phyloP scores from a whole-genome alignment of 2,888 invertebrate species.

The Agonum fuliginosum region DNA sequence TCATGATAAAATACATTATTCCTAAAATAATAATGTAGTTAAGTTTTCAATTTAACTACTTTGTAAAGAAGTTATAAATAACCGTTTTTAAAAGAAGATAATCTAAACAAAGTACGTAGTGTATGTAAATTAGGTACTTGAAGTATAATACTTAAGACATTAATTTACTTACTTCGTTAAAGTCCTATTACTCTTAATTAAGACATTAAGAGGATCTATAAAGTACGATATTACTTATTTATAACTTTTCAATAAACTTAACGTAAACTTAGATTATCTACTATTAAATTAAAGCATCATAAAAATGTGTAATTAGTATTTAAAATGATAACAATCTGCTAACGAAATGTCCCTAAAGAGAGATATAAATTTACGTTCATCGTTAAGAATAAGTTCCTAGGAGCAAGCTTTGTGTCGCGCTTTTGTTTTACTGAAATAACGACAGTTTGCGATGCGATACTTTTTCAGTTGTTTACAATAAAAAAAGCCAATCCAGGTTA shows the following conservation, averaged over 20 bases:
- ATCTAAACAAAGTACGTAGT: too few species aligned
- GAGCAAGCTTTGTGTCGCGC: conserved; percentile 30
- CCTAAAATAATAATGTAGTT: too few species aligned
- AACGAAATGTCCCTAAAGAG: neutral
- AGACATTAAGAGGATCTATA: neutral
- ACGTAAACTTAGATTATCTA: too few species aligned
- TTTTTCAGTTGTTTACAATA: too few species aligned
- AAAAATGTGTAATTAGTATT: neutral
- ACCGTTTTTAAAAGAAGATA: too few species aligned
- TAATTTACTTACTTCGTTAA: neutral
- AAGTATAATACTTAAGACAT: too few species aligned
- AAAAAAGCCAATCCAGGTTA: too few species aligned
- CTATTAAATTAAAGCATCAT: neutral
- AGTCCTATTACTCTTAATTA: neutral
- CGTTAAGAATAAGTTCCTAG: conserved; percentile 7
- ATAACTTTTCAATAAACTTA: neutral
- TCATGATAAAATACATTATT: too few species aligned
- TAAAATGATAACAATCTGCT: neutral
- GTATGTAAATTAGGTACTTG: too few species aligned
- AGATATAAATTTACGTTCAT: neutral
- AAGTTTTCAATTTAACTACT: too few species aligned
- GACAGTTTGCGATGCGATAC: too few species aligned
- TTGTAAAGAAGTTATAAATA: too few species aligned
- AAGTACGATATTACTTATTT: neutral
- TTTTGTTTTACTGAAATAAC: conserved; percentile 29